Evolutionary conservation across 2,888 invertebrate species (phyloP), one percentile per base, ranked within the genome.

Genomic region (Apamea sordens): DNA sequence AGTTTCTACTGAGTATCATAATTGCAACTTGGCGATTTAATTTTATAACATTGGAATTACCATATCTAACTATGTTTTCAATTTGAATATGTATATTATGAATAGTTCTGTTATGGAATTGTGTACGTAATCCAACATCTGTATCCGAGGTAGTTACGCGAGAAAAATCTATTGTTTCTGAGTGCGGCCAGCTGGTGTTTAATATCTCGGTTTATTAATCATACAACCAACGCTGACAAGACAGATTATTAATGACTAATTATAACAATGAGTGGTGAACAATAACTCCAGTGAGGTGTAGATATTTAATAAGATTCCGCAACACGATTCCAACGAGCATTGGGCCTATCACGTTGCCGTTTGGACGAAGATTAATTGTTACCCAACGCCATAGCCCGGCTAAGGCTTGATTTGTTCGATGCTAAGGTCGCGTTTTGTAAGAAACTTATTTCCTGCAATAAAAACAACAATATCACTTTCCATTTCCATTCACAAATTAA

Each of bases 361-460:
- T 93, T 92, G 92, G 96, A 95, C 95, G 94, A 95, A 94, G 96
- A 96, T 96, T 94, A 95, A 96, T 96, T 91, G 89, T 92, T 91
- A 88, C 88, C 81, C 86, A 91, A 92, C 91, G 89, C 91, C 92
- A 90, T 90, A 89, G 90, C 89, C 89, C 89, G 90, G 91, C 90
- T 91, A 91, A 87, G 86, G 88, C 86, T 88, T 89, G 89, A 90
- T 91, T 94, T 90, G 89, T 90, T 89, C 89, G 86, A 90, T 86
- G 85, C 88, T 91, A 88, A 91, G 90, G 90, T 89, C 91, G 90
- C 82, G 86, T 90, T 91, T 91, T 87, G 89, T 92, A 83, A 88
- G 88, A 84, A 86, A 86, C 73, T 79, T 79, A 83, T 87, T 87
- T 89, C 90, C 86, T 85, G 71, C 65, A 86, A 80, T 89, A 85